Evolutionary conservation across 2,888 invertebrate species (phyloP).

Genomic region (Globia sparganii): DNA sequence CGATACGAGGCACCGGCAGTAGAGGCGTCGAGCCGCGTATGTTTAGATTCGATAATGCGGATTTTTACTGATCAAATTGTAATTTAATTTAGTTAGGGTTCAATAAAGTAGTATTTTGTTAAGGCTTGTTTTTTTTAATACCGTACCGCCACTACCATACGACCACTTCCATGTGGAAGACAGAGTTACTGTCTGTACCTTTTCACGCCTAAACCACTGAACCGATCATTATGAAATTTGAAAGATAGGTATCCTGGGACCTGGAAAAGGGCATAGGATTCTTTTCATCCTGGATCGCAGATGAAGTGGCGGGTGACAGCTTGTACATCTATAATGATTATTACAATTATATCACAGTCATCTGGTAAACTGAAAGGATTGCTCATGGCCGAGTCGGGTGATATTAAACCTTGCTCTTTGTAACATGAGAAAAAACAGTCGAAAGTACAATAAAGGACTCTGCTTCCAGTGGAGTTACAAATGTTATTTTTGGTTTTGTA

Average conservation of each 20-base stretch:
- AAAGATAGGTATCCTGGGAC: too few relatives aligned
- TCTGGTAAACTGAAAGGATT: background rate
- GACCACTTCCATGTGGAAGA: too few relatives aligned
- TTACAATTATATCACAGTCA: background rate
- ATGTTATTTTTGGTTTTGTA: too few relatives aligned
- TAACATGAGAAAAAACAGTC: background rate
- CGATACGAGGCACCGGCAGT: constrained; percentile 79
- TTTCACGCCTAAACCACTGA: too few relatives aligned
- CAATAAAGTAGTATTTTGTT: constrained; percentile 32
- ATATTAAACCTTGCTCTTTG: background rate
- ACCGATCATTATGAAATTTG: too few relatives aligned
- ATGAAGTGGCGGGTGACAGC: too few relatives aligned
- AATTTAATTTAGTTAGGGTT: constrained; percentile 21
- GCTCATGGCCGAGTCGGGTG: background rate
- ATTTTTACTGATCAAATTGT: constrained; percentile 74
- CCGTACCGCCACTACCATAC: too few relatives aligned
- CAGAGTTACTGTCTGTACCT: too few relatives aligned
- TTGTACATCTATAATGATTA: too few relatives aligned
- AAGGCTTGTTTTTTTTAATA: background rate
- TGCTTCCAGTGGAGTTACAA: too few relatives aligned
- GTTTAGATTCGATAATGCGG: constrained; percentile 80
- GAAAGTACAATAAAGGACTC: background rate
- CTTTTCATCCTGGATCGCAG: too few relatives aligned
- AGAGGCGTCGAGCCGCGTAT: constrained; percentile 71
- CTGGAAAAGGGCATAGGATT: too few relatives aligned